Conservation (phyloP, 2,797 vertebrate species). For the Hypotaenidia philippensis region DNA sequence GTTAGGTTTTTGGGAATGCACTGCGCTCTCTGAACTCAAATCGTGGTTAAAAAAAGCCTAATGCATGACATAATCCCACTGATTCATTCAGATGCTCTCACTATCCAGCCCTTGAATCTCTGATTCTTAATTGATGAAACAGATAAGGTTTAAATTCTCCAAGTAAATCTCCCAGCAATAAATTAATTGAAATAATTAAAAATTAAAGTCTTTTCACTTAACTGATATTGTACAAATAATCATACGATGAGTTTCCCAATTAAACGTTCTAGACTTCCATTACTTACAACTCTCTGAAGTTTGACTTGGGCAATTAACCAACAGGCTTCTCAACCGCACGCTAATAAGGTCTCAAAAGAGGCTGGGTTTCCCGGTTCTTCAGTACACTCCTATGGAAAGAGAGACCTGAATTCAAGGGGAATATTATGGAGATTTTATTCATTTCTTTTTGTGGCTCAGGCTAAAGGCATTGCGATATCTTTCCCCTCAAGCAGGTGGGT, state of each 20-base stretch:
- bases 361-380: not conserved
- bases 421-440: fast-evolving
- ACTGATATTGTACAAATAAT: conserved; percentile 77
- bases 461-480: fast-evolving
- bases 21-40: not conserved
- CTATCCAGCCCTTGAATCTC: conserved; percentile 46
- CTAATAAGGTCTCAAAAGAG: conserved; percentile 59
- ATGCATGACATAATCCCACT: conserved; percentile 26
- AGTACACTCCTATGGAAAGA: not conserved
- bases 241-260: conserved; percentile 73
- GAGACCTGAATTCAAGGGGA: not conserved
- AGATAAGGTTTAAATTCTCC: conserved; percentile 68
- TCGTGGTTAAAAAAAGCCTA: conserved; percentile 1
- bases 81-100: conserved; percentile 36
- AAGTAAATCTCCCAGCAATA: conserved; percentile 79
- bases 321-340: conserved; percentile 38
- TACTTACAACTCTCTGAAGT: conserved; percentile 78
- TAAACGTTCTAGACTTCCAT: conserved; percentile 71
- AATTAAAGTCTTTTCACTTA: conserved; percentile 75
- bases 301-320: conserved; percentile 76
- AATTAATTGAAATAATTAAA: conserved; percentile 83
- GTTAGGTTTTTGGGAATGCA: not conserved
- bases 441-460: not conserved
- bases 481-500: not conserved
- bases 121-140: conserved; percentile 71